Evolutionary conservation across 2,113 vertebrate genomes (phyloP).

Genomic region (Benitochromis conjunctus): DNA sequence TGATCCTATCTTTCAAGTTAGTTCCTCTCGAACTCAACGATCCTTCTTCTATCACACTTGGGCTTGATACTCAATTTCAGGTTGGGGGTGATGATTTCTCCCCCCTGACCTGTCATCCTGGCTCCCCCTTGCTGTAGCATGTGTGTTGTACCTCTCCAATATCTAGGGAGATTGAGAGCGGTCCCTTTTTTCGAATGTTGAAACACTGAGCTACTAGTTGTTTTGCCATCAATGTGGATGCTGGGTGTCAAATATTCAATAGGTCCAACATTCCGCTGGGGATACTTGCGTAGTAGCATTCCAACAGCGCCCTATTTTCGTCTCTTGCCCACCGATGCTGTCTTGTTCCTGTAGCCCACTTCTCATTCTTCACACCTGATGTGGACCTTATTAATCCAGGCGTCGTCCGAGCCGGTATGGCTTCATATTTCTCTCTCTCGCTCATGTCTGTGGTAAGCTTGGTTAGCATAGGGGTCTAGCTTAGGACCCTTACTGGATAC

Average conservation of each 20-base stretch:
- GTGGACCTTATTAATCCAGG: not conserved
- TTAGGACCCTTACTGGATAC: not conserved
- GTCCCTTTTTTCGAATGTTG: not conserved
- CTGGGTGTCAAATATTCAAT: not conserved
- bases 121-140: rapidly evolving
- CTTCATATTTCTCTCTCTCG: not conserved
- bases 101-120: not conserved
- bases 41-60: too few relatives aligned
- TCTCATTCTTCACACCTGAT: not conserved
- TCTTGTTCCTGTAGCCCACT: not conserved
- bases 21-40: too few relatives aligned
- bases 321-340: not conserved
- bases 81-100: not conserved
- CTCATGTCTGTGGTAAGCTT: not conserved
- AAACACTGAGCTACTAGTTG: not conserved
- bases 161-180: not conserved
- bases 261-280: not conserved
- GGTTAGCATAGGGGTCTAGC: not conserved
- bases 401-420: not conserved
- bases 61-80: not conserved
- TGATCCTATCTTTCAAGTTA: too few relatives aligned
- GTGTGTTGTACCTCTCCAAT: not conserved
- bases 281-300: not conserved
- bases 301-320: not conserved
- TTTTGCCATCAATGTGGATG: not conserved